Evolutionary conservation across 1,140 invertebrate species (phyloP).

Genomic region (Seison nebaliae): DNA sequence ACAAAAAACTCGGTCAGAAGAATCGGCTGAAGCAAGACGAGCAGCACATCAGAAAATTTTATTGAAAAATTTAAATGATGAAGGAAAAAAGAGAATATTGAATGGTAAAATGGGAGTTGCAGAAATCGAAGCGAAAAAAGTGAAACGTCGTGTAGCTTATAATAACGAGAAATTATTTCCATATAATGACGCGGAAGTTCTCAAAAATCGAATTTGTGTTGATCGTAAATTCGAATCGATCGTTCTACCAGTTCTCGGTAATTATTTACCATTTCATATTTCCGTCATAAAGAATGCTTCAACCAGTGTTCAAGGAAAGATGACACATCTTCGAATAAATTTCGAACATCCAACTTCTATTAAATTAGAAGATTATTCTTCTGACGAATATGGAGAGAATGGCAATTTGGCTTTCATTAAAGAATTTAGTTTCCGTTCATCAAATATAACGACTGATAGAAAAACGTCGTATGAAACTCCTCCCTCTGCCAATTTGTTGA

Average conservation of each 20-base stretch:
- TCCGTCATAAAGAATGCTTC: constrained; percentile 95
- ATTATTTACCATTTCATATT: constrained; percentile 87
- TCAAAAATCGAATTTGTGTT: constrained; percentile 74
- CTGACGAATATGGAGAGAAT: neutral
- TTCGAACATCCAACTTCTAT: constrained; percentile 90
- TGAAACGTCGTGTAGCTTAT: constrained; percentile 78
- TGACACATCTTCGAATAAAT: constrained; percentile 89
- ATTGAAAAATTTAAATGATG: constrained; percentile 59
- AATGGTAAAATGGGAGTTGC: constrained; percentile 44
- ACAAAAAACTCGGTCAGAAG: constrained; percentile 18
- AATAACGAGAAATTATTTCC: constrained; percentile 71
- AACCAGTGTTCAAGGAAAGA: constrained; percentile 88
- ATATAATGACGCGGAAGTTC: constrained; percentile 54
- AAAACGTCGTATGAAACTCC: constrained; percentile 62
- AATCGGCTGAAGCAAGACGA: constrained; percentile 79
- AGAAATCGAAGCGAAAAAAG: constrained; percentile 38
- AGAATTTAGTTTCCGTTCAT: constrained; percentile 53
- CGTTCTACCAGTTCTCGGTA: constrained; percentile 75
- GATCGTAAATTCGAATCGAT: constrained; percentile 90
- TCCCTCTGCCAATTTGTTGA: constrained; percentile 78
- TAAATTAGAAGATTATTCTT: constrained; percentile 90
- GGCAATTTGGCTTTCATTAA: constrained; percentile 6
- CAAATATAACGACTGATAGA: constrained; percentile 85
- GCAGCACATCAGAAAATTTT: constrained; percentile 86
- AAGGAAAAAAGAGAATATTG: constrained; percentile 60